phyloP scores from a whole-genome alignment of 2,888 invertebrate genomes.

The Operophtera brumata region DNA sequence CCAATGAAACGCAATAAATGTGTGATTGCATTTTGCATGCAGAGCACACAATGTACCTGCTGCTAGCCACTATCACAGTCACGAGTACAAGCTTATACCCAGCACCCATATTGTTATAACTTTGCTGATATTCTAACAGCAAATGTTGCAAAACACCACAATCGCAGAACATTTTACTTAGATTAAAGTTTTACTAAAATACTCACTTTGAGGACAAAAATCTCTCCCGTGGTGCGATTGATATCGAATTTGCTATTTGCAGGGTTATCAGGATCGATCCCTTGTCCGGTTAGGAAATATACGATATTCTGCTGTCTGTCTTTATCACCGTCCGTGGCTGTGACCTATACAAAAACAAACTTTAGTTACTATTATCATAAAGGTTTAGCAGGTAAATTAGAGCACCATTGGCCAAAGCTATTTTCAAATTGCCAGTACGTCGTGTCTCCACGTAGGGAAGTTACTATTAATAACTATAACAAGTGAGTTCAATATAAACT shows the following conservation, averaged over 20 bases:
- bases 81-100: slow-evolving; percentile 35
- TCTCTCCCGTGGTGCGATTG: slow-evolving; percentile 96
- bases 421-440: not conserved
- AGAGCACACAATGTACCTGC: slow-evolving; percentile 46
- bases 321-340: slow-evolving; percentile 97
- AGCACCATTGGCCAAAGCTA: not conserved
- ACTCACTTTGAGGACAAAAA: slow-evolving; percentile 95
- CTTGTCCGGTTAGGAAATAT: slow-evolving; percentile 96
- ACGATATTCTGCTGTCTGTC: slow-evolving; percentile 97
- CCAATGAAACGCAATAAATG: slow-evolving; percentile 59
- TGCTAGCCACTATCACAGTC: slow-evolving; percentile 41
- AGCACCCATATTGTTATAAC: slow-evolving; percentile 33
- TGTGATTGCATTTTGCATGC: slow-evolving; percentile 60
- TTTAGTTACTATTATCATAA: slow-evolving; percentile 11
- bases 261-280: slow-evolving; percentile 96
- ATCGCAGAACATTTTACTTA: slow-evolving; percentile 11
- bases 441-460: no score
- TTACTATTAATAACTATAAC: not conserved
- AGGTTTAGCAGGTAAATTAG: no score
- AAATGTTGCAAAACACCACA: slow-evolving; percentile 11
- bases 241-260: slow-evolving; percentile 98
- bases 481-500: slow-evolving; percentile 5
- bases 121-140: slow-evolving; percentile 16
- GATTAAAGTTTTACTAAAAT: slow-evolving; percentile 24
- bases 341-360: slow-evolving; percentile 84